These are phyloP conservation scores for Lacerta viridis DNA, from an alignment of 2,797 vertebrate species.

Conservation along the genomic window DNA sequence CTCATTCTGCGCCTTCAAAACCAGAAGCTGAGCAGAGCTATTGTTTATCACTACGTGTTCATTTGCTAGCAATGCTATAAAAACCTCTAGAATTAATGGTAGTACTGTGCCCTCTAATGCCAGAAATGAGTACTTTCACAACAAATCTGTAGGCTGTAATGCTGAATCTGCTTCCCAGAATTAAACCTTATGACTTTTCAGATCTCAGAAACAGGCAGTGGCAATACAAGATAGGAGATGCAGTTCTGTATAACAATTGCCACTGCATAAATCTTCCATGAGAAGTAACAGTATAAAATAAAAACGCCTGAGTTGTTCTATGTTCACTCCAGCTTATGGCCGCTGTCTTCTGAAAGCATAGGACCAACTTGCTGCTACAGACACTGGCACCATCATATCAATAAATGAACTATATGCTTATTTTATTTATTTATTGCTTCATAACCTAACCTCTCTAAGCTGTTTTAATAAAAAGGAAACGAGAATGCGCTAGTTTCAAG, in stretches of 20 bases:
- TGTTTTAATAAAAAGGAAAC: constrained; percentile 5
- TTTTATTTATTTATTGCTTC: no score
- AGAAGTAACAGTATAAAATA: neutral
- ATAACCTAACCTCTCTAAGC: neutral
- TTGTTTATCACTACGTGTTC: constrained; percentile 10
- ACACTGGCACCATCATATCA: neutral
- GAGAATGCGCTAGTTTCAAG: neutral
- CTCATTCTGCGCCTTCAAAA: neutral
- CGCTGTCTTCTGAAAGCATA: neutral
- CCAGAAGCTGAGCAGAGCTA: constrained; percentile 2
- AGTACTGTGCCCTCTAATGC: constrained; percentile 71
- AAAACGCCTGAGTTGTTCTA: neutral
- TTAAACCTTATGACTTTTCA: neutral
- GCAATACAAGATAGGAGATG: no score
- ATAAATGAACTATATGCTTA: neutral
- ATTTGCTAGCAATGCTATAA: neutral
- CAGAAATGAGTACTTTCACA: constrained; percentile 20
- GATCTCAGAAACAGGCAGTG: no score
- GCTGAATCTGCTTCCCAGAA: neutral
- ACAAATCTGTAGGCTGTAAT: neutral
- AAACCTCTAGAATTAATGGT: constrained; percentile 40
- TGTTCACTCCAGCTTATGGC: neutral
- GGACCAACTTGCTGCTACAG: neutral
- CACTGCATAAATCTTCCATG: no score
- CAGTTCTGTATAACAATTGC: no score